Evolutionary conservation across 2,888 invertebrate genomes (phyloP).

Genomic region (Syrista parreyssii): DNA sequence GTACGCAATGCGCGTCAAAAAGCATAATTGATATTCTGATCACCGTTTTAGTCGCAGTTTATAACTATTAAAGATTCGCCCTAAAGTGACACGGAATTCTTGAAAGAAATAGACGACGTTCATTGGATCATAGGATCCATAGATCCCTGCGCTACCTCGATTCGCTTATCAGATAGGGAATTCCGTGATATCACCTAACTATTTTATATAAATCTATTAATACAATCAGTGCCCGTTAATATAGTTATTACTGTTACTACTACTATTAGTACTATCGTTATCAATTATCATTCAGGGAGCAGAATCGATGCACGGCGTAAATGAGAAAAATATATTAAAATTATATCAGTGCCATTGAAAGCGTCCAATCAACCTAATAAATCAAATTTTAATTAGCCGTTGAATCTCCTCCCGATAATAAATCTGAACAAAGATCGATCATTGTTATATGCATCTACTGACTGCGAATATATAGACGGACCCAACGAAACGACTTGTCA

Average conservation of each 20-base stretch:
- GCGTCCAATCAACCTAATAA: background rate
- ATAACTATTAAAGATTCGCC: background rate
- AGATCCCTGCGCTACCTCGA: background rate
- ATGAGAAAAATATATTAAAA: background rate
- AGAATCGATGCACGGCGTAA: background rate
- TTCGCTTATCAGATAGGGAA: background rate
- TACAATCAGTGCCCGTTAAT: background rate
- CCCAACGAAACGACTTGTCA: background rate
- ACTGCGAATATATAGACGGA: background rate
- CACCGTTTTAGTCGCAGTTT: background rate
- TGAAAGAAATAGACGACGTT: background rate
- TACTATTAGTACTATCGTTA: background rate
- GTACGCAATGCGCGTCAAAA: background rate
- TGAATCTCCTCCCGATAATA: background rate
- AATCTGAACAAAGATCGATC: background rate
- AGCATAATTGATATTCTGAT: background rate
- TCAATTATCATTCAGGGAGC: background rate
- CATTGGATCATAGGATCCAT: background rate
- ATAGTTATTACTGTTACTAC: background rate
- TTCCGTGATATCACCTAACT: background rate
- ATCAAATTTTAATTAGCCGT: background rate
- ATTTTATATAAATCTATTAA: background rate
- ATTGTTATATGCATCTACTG: background rate
- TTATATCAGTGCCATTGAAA: background rate
- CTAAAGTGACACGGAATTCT: background rate